These are phyloP conservation scores for Burhinus bistriatus DNA, from an alignment of 2,113 vertebrate species.

Conservation along the genomic window DNA sequence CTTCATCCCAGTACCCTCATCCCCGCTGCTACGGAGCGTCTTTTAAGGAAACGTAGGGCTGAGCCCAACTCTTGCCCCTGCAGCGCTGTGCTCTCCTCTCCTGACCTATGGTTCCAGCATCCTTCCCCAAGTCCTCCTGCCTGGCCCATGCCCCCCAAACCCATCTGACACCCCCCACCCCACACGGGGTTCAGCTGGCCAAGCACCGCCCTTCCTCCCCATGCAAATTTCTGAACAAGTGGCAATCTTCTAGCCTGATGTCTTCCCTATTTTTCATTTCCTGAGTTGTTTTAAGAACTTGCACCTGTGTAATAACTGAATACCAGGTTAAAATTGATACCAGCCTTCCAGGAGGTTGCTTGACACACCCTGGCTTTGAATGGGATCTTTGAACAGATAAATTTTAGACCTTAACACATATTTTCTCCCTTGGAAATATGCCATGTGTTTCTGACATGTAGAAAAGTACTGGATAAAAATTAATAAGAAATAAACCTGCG, in stretches of 20 bases:
- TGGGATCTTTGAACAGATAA: conserved; percentile 14
- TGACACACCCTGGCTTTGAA: conserved; percentile 38
- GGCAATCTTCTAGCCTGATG: background rate
- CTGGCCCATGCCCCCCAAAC: background rate
- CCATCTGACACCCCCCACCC: background rate
- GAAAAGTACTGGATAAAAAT: background rate
- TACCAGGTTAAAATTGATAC: conserved; percentile 47
- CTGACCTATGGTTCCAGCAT: background rate
- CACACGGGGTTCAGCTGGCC: background rate
- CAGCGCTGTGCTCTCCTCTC: accelerated
- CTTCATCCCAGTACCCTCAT: background rate
- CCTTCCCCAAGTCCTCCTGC: background rate
- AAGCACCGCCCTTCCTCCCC: background rate
- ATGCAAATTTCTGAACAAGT: background rate
- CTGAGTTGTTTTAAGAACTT: conserved; percentile 42
- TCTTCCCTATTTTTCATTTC: conserved; percentile 48
- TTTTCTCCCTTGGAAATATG: background rate
- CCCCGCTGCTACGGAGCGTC: no score
- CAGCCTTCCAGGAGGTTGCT: conserved; percentile 15
- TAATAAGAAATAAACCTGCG: background rate
- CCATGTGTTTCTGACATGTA: background rate
- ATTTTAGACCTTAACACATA: conserved; percentile 27
- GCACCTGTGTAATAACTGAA: conserved; percentile 52
- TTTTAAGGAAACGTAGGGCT: accelerated
- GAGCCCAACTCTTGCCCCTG: background rate